Base-by-base conservation (phyloP, 1,140 invertebrate species). In the Apocrypta bakeri region DNA sequence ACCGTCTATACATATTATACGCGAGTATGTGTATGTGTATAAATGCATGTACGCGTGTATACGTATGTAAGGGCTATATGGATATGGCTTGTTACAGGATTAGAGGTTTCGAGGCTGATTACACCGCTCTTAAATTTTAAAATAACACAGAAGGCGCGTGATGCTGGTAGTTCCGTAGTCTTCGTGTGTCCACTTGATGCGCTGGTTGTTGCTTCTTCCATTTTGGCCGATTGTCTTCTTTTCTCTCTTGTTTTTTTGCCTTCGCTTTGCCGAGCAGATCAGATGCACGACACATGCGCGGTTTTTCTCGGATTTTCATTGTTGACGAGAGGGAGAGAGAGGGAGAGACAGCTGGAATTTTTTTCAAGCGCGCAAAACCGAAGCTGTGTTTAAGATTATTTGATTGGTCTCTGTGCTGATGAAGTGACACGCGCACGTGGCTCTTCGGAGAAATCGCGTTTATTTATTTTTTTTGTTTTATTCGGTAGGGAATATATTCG, bases 81-180 rank as follows among this genome's bases (percentile, higher is more conserved):
- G 33, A 56, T 85, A 82, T 82, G 85, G 88, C 89, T 88, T 87
- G 88, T 91, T 89, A 88, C 87, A 71, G 90, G 89, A 91, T 92
- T 92, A 90, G 90, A 90, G 90, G 90, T 92, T 91, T 92, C 87
- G 89, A 86, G 90, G 87, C 86, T 86, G 88, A 90, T 91, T 90
- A 88, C 88, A 88, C 87, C 83, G 87, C 87, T 89, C 87, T 86
- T 33, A 85, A 85, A 85, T 86, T 87, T 86, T 86, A 87, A 75
- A 31, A 84, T 82, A 77, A 63, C 80, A 66, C 78, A 66, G 25
- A 25, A 66, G 24, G 27, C 64, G 25, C 64, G 9, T 8, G 64
- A 2, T 29, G 8, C 14, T 21, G 33, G 33, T 37, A 4, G 9
- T 56, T 56, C 14, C 12, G 64, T 68, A 2, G 21, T 12, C 29